Base-by-base conservation (phyloP, 2,888 invertebrate genomes). In the Athalia rosae region DNA sequence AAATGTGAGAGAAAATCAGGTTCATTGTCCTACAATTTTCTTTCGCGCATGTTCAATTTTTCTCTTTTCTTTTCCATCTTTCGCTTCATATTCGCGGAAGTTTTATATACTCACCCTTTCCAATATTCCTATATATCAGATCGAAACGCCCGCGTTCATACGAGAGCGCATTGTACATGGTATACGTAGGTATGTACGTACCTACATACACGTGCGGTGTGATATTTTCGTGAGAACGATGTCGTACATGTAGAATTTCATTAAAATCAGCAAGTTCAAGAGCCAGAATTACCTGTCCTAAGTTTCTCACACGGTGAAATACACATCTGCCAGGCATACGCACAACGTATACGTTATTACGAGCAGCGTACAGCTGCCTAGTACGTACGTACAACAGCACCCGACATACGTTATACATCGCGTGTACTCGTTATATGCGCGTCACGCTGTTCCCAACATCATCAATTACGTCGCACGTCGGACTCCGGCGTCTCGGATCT, bases 11-110 rank as follows among this genome's bases (percentile, higher is more conserved):
- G n/a, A n/a, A n/a, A n/a, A n/a, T n/a, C n/a, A n/a, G n/a, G n/a
- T n/a, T n/a, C n/a, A n/a, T n/a, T n/a, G n/a, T n/a, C n/a, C n/a
- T n/a, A n/a, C n/a, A n/a, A n/a, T n/a, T n/a, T n/a, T n/a, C n/a
- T n/a, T n/a, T n/a, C n/a, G n/a, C n/a, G n/a, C n/a, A 64, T 67
- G 67, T 67, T 67, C 50, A 67, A 67, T 67, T 67, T 56, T 43
- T 45, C 56, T 71, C 56, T 43, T 43, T 71, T 71, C 43, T 45
- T 58, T 56, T 56, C 13, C 45, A 15, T 9, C 11, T 63, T 45
- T 4, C 8, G 56, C 56, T 11, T 4, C 4, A n/a, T 15, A 28
- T 13, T 45, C 56, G 11, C n/a, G n/a, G n/a, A n/a, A n/a, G n/a
- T 59, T 5, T 13, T 5, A 13, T 7, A 59, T 9, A 8, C n/a